A percentile compares a stretch with the other conserved stretches of the same genome.
phyloP scores from a whole-genome alignment of 2,797 vertebrate genomes.

The Eulemur albifrons region DNA sequence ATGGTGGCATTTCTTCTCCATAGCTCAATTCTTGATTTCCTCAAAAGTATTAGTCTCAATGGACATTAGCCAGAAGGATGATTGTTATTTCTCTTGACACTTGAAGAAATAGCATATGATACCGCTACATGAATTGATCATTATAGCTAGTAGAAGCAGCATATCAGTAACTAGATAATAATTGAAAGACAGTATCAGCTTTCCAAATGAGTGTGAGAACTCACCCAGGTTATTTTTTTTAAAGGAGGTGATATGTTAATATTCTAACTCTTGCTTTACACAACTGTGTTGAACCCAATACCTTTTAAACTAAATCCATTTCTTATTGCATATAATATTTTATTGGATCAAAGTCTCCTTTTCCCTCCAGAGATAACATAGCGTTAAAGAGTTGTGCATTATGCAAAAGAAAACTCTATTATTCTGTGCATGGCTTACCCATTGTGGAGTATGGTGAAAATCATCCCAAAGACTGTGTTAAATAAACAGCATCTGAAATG shows the following conservation, averaged over 20 bases:
- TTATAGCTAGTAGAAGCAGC: not conserved
- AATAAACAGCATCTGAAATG: conserved; percentile 37
- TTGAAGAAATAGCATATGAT: not conserved
- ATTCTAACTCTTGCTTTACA: not conserved
- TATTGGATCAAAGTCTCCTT: not conserved
- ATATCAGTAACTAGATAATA: not conserved
- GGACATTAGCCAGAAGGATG: not conserved
- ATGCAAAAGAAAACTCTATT: conserved; percentile 33
- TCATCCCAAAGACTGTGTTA: not conserved
- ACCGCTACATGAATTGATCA: not conserved
- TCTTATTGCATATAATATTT: conserved; percentile 31
- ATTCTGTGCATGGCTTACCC: not conserved
- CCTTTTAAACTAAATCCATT: conserved; percentile 27
- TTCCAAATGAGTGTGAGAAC: not conserved
- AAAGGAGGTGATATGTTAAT: not conserved
- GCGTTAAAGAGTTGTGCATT: conserved; percentile 18
- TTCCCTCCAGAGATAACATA: not conserved
- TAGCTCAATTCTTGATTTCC: not conserved
- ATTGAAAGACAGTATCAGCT: not conserved
- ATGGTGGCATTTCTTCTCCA: not conserved
- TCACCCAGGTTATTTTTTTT: not conserved
- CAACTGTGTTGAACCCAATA: not conserved
- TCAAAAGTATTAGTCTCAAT: not conserved
- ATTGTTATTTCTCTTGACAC: not conserved
- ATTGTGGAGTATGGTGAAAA: not conserved